phyloP scores from a whole-genome alignment of 2,113 vertebrate species.

The Dendrocopos noguchii region DNA sequence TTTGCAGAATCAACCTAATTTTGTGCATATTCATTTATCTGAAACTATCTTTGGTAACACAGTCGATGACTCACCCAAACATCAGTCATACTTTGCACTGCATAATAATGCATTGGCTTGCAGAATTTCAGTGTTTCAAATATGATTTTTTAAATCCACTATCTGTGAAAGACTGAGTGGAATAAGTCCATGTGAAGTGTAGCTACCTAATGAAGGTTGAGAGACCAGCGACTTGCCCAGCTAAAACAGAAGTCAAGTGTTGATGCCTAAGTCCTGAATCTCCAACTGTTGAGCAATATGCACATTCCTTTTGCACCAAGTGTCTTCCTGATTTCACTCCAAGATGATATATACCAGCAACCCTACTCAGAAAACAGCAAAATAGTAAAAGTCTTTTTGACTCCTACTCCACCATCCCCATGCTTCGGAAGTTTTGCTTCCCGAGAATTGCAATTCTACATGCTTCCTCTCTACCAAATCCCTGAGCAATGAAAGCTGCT shows the following conservation, averaged over 20 bases:
- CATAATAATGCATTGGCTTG: neutral
- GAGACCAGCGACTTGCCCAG: neutral
- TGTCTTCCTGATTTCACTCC: neutral
- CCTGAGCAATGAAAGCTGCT: neutral
- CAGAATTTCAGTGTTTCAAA: constrained; percentile 34
- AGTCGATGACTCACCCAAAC: neutral
- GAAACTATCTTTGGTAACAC: constrained; percentile 19
- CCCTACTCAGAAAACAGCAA: neutral
- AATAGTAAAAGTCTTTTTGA: neutral
- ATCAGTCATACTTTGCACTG: constrained; percentile 12
- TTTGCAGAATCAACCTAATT: constrained; percentile 50
- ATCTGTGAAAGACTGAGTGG: neutral
- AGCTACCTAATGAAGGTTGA: neutral
- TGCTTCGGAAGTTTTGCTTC: neutral
- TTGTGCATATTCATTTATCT: constrained; percentile 10
- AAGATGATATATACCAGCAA: neutral
- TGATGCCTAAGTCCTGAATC: neutral
- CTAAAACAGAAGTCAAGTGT: neutral
- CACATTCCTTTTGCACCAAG: neutral
- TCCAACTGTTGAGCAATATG: neutral
- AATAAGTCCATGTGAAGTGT: neutral
- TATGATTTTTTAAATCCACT: constrained; percentile 2
- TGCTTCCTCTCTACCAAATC: neutral
- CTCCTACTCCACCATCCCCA: neutral
- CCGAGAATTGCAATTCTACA: neutral